Base-by-base conservation (phyloP, 1,140 invertebrate species). In the Drosophila baimaii region DNA sequence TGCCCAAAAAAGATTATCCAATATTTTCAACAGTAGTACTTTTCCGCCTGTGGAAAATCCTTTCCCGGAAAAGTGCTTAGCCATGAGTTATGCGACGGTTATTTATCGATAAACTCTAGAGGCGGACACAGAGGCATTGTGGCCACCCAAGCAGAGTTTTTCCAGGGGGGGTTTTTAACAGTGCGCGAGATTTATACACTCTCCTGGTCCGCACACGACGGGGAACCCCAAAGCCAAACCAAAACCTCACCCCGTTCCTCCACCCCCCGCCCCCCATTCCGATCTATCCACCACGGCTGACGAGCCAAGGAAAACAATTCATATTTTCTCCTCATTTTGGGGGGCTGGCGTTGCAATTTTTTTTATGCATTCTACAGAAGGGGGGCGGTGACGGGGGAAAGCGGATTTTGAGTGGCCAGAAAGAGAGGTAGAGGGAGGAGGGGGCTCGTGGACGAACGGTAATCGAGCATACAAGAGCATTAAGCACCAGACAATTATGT, bases 391-490 rank as follows among this genome's bases (percentile, higher is more conserved):
- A n/a, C n/a, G 12, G 19, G 37, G 62, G 8, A 31, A 13, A 31
- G 15, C 33, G 17, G 39, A 27, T 73, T 52, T 47, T n/a, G 15
- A 21, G 33, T 68, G 56, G 31, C 52, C 61, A 25, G 31, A 33
- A 37, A 47, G 6, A 9, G 4, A 7, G 8, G 27, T 13, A 23
- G 7, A 10, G 19, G 6, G 27, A n/a, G 21, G 12, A 19, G n/a
- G 27, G 27, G 37, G 31, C 51, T 35, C 19, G 51, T 54, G 57
- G 31, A 25, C 58, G 49, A 35, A 73, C 64, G 74, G 74, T 77
- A 77, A 77, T 77, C 72, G 72, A 76, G 74, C 74, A 77, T 77
- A 77, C 62, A 77, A 76, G 72, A 56, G 74, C 74, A 77, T 77
- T 77, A 77, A 77, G 64, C 74, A 69, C 56, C 74, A 77, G 74